Conservation (phyloP, 2,888 invertebrate species). For the Meteorus cinctellus region DNA sequence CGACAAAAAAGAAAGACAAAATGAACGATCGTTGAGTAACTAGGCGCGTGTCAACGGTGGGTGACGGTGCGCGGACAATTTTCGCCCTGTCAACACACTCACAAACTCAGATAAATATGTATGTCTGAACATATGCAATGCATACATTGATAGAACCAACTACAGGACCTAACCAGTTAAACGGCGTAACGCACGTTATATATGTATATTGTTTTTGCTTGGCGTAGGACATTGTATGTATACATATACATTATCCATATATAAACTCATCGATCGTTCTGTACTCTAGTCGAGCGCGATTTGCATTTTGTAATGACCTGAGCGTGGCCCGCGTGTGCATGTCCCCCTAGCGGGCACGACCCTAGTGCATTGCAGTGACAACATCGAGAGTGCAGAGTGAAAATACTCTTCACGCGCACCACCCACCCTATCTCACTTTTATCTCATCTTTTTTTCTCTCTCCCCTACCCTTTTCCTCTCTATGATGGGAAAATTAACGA, state of each 20-base stretch:
- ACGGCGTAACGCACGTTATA: constrained; percentile 63
- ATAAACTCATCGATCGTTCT: constrained; percentile 66
- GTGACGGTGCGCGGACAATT: constrained; percentile 59
- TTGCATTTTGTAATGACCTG: constrained; percentile 71
- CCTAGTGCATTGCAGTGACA: constrained; percentile 35
- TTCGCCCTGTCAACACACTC: constrained; percentile 63
- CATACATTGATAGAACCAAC: constrained; percentile 12
- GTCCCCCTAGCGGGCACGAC: background rate
- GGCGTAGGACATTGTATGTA: constrained; percentile 58
- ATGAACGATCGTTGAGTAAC: constrained; percentile 66
- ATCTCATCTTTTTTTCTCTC: background rate
- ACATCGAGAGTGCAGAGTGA: constrained; percentile 37
- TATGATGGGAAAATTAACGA: constrained; percentile 1
- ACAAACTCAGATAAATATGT: background rate
- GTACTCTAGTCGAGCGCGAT: constrained; percentile 57
- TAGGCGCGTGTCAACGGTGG: constrained; percentile 68
- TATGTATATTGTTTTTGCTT: constrained; percentile 46
- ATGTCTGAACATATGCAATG: constrained; percentile 6
- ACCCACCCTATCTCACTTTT: background rate
- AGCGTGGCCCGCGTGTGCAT: constrained; percentile 33
- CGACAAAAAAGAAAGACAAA: constrained; percentile 42
- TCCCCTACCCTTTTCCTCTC: background rate
- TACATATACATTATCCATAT: constrained; percentile 38
- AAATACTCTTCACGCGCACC: constrained; percentile 11
- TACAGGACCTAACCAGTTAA: constrained; percentile 63